Conservation (phyloP, 2,888 invertebrate species). For the Erebia palarica region DNA sequence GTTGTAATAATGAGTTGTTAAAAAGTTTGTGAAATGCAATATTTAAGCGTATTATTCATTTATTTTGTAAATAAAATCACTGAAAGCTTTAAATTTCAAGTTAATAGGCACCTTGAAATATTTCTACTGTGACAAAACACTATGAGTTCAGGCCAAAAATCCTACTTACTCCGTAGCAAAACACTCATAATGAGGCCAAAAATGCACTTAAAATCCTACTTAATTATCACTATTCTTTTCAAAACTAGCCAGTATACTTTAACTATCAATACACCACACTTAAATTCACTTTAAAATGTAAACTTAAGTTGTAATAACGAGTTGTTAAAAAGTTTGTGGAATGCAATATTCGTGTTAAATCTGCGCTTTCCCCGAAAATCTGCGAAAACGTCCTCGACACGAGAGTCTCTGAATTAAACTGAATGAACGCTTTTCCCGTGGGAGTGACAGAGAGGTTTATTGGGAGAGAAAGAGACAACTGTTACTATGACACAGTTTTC, state of each 20-base stretch:
- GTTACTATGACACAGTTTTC: not conserved
- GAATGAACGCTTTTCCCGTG: constrained; percentile 26
- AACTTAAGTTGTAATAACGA: not conserved
- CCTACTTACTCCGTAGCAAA: too few species aligned
- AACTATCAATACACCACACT: not conserved
- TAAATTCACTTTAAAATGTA: not conserved
- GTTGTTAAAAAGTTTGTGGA: not conserved
- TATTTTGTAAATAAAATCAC: not conserved
- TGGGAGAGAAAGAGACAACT: constrained; percentile 16
- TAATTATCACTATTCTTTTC: not conserved
- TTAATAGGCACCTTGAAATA: not conserved
- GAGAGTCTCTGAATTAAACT: constrained; percentile 26
- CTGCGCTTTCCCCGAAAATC: not conserved
- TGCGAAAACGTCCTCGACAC: constrained; percentile 23
- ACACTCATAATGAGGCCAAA: not conserved
- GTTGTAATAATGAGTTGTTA: too few species aligned
- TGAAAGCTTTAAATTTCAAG: not conserved
- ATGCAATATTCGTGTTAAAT: constrained; percentile 1
- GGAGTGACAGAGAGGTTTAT: constrained; percentile 23
- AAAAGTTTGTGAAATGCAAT: too few species aligned
- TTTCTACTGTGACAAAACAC: not conserved
- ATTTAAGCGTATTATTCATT: constrained; percentile 16
- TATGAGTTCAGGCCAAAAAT: not conserved
- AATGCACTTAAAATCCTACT: not conserved
- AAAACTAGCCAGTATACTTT: not conserved